phyloP scores from a whole-genome alignment of 2,888 invertebrate genomes.

The Lithophane ornitopus region DNA sequence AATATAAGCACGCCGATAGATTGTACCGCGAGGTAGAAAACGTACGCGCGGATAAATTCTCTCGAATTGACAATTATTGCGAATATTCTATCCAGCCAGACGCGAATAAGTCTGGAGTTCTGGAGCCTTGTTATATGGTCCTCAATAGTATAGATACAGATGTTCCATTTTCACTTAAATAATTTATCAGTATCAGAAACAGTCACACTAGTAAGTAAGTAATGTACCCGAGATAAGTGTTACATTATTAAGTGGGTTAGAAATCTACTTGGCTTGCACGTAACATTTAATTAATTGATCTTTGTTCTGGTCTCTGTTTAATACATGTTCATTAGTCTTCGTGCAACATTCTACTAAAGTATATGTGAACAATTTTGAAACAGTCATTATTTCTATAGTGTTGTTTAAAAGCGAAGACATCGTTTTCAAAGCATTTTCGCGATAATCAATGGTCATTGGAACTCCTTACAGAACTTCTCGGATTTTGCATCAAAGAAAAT shows the following conservation, averaged over 20 bases:
- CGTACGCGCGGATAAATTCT: slow-evolving; percentile 72
- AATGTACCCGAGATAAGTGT: slow-evolving; percentile 60
- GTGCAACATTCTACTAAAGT: slow-evolving; percentile 42
- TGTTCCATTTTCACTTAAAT: slow-evolving; percentile 50
- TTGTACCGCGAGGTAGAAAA: slow-evolving; percentile 78
- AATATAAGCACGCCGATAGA: slow-evolving; percentile 83
- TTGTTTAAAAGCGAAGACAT: background rate
- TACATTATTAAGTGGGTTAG: slow-evolving; percentile 64
- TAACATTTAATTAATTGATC: slow-evolving; percentile 65
- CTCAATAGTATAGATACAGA: slow-evolving; percentile 12
- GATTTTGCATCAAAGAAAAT: slow-evolving; percentile 25
- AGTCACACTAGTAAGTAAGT: slow-evolving; percentile 30
- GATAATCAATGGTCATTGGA: slow-evolving; percentile 9
- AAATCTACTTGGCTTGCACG: slow-evolving; percentile 61
- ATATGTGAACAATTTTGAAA: slow-evolving; percentile 23
- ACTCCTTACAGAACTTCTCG: slow-evolving; percentile 14
- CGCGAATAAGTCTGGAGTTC: slow-evolving; percentile 31
- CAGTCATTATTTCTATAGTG: background rate
- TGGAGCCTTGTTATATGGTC: slow-evolving; percentile 9
- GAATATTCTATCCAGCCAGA: slow-evolving; percentile 51
- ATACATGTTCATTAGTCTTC: slow-evolving; percentile 52
- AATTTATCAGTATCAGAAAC: slow-evolving; percentile 48
- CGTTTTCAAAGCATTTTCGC: slow-evolving; percentile 11
- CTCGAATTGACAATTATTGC: slow-evolving; percentile 67
- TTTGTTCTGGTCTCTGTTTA: slow-evolving; percentile 61